Conservation (phyloP, 2,797 vertebrate species). For the Champsocephalus gunnari region DNA sequence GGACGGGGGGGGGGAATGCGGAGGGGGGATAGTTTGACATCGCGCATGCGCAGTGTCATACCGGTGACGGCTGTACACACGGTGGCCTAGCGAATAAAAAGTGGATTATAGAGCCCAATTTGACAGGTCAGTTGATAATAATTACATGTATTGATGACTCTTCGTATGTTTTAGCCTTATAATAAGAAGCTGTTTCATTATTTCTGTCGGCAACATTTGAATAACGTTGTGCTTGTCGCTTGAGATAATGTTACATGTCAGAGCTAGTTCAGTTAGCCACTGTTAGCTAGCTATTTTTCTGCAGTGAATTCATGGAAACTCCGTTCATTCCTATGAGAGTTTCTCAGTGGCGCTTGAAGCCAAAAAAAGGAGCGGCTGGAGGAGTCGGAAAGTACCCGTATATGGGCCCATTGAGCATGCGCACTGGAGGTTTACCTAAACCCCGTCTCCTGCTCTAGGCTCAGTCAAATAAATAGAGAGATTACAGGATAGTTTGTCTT, state of each 20-base stretch:
- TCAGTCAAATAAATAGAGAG: too few relatives aligned
- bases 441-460: too few relatives aligned
- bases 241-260: slow-evolving; percentile 22
- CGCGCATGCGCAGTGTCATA: slow-evolving; percentile 80
- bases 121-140: slow-evolving; percentile 79
- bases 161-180: neutral
- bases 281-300: slow-evolving; percentile 42
- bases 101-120: slow-evolving; percentile 79
- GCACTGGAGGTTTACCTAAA: too few relatives aligned
- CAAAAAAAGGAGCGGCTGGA: too few relatives aligned
- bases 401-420: too few relatives aligned
- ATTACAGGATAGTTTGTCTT: too few relatives aligned
- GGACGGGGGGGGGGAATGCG: slow-evolving; percentile 27
- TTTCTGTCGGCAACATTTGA: neutral
- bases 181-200: neutral
- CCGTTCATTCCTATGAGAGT: too few relatives aligned
- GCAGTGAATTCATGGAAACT: neutral
- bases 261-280: slow-evolving; percentile 49
- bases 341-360: too few relatives aligned
- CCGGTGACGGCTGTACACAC: slow-evolving; percentile 81
- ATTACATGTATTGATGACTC: neutral
- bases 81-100: slow-evolving; percentile 78
- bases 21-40: neutral
- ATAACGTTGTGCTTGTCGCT: slow-evolving; percentile 13
- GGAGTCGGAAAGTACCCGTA: too few relatives aligned